Conservation (phyloP, 2,888 invertebrate genomes). For the Andrena praecox region DNA sequence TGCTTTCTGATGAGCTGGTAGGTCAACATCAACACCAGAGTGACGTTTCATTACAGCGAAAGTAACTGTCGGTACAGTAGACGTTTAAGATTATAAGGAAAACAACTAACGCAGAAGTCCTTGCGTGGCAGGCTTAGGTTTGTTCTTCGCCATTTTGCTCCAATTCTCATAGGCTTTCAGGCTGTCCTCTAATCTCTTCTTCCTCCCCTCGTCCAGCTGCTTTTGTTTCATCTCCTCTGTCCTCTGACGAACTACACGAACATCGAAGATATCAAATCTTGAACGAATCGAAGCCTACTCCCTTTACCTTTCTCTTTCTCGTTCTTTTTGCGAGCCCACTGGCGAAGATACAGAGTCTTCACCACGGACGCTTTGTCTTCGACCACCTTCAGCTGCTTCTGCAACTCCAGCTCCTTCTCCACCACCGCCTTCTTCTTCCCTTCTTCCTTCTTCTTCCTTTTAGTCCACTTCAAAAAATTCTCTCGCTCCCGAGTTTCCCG, state of each 20-base stretch:
- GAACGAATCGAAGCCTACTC: neutral
- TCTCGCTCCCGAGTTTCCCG: constrained; percentile 83
- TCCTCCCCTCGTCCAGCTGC: constrained; percentile 85
- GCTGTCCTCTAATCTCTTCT: constrained; percentile 86
- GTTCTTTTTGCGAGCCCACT: constrained; percentile 88
- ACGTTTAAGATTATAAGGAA: constrained; percentile 6
- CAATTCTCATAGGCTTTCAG: constrained; percentile 88
- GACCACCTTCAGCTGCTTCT: constrained; percentile 81
- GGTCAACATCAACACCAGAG: neutral
- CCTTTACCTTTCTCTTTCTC: constrained; percentile 86
- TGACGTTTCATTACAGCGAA: neutral
- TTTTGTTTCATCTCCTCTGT: constrained; percentile 86
- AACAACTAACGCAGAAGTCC: constrained; percentile 87
- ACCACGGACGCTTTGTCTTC: constrained; percentile 76
- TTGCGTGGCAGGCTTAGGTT: constrained; percentile 88
- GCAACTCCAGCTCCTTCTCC: constrained; percentile 85
- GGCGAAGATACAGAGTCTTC: constrained; percentile 79
- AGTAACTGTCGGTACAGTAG: neutral
- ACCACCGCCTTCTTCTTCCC: constrained; percentile 83
- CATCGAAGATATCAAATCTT: neutral
- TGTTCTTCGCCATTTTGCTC: constrained; percentile 88
- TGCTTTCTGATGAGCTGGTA: constrained; percentile 88
- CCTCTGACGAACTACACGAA: constrained; percentile 78
- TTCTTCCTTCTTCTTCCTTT: constrained; percentile 84
- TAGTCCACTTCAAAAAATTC: constrained; percentile 84